Conservation (phyloP, 64 coral and sea anemone species). For the Montipora efflorescens region DNA sequence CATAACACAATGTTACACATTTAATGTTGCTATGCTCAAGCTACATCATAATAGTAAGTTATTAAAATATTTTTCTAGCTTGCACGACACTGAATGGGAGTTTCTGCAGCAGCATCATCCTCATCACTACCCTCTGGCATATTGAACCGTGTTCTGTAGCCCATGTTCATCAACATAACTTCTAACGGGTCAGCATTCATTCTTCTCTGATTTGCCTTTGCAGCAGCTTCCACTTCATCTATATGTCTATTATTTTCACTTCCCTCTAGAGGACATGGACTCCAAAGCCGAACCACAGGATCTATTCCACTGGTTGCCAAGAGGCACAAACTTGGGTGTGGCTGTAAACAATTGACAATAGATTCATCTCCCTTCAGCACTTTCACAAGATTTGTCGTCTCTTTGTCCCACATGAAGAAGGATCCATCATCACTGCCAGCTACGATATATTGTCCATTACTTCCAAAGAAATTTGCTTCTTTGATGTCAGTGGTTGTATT, state of each 20-base stretch:
- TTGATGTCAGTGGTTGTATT: conserved; percentile 99
- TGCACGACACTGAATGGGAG: conserved; percentile 80
- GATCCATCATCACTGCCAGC: conserved; percentile 99
- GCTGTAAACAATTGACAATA: conserved; percentile 98
- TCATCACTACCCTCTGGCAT: conserved; percentile 80
- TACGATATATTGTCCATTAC: conserved; percentile 94
- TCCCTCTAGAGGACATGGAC: conserved; percentile 76
- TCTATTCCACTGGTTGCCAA: conserved; percentile 99
- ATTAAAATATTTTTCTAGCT: conserved; percentile 16
- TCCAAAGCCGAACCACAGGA: conserved; percentile 95
- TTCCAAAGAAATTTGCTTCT: conserved; percentile 97
- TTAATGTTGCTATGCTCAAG: background rate
- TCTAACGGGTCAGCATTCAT: conserved; percentile 99
- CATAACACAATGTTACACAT: background rate
- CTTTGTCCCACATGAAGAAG: conserved; percentile 95
- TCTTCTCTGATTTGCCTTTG: conserved; percentile 95
- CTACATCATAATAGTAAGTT: background rate
- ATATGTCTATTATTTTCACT: conserved; percentile 68
- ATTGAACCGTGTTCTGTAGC: conserved; percentile 84
- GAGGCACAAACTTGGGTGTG: conserved; percentile 89
- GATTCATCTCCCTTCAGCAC: conserved; percentile 97
- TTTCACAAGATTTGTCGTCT: conserved; percentile 92
- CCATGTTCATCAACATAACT: conserved; percentile 99
- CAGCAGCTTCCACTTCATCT: conserved; percentile 91
- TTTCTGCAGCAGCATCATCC: conserved; percentile 64